Percentiles rank a stretch among this genome's conserved stretches.
Conservation (phyloP, 2,888 invertebrate genomes). For the Watsonalla cultraria region DNA sequence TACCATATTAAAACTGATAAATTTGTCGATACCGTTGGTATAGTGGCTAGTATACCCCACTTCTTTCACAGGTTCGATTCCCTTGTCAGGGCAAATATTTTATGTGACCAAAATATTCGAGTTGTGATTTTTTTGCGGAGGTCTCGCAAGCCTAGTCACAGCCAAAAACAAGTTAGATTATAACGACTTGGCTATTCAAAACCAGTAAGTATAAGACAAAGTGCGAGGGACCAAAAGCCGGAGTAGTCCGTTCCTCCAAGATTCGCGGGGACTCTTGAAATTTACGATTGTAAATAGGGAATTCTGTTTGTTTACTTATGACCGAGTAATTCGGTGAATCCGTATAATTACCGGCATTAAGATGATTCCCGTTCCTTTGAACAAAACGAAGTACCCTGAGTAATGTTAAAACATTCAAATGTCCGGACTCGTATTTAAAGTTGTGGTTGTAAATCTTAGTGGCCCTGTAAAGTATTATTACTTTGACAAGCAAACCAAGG, state of each 20-base stretch:
- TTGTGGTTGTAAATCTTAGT: slow-evolving; percentile 67
- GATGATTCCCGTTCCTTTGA: slow-evolving; percentile 68
- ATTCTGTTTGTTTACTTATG: slow-evolving; percentile 75
- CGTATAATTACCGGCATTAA: slow-evolving; percentile 78
- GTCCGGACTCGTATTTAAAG: slow-evolving; percentile 58
- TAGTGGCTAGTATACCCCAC: too few relatives aligned
- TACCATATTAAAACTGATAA: too few relatives aligned
- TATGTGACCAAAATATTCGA: too few relatives aligned
- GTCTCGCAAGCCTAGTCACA: too few relatives aligned
- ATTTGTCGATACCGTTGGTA: too few relatives aligned
- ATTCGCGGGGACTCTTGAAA: slow-evolving; percentile 33
- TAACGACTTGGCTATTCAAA: not conserved
- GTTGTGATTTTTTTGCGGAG: too few relatives aligned
- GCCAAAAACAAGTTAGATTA: not conserved
- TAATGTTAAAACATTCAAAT: slow-evolving; percentile 75
- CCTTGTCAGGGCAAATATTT: too few relatives aligned
- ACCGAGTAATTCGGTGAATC: slow-evolving; percentile 76
- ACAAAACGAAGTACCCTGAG: slow-evolving; percentile 57
- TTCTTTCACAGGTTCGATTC: too few relatives aligned
- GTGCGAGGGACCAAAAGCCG: not conserved
- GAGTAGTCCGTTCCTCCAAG: not conserved
- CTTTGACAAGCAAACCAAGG: slow-evolving; percentile 25
- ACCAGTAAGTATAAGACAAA: not conserved
- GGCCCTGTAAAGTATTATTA: slow-evolving; percentile 13
- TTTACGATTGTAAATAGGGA: slow-evolving; percentile 76